Conservation (phyloP, 2,888 invertebrate species). For the Acutogordius australiensis region DNA sequence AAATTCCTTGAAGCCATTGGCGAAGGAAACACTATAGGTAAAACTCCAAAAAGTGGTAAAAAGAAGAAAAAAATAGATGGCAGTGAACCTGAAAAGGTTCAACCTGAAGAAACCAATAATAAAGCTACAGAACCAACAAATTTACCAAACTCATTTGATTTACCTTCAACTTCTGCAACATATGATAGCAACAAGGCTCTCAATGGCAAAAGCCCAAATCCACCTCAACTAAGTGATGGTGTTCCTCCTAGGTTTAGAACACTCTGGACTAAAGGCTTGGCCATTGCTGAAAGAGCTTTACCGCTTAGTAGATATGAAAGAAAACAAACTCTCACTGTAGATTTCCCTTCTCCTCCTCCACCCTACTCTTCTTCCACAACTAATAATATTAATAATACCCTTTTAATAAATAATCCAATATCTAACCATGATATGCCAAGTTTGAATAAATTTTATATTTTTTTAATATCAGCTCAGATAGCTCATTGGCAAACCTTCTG, state of each 20-base stretch:
- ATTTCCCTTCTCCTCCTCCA: background rate
- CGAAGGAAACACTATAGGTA: background rate
- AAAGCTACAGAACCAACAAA: background rate
- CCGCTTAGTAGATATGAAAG: background rate
- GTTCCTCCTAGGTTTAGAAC: constrained; percentile 3
- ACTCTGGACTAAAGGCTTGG: background rate
- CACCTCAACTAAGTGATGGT: background rate
- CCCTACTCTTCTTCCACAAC: no score
- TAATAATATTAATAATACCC: no score
- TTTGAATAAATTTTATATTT: no score
- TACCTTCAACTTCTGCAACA: background rate
- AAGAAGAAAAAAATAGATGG: background rate
- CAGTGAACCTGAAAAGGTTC: background rate
- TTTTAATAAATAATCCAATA: no score
- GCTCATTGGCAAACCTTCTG: no score
- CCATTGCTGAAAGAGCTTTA: background rate
- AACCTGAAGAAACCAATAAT: background rate
- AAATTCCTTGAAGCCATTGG: background rate
- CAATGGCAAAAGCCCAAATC: background rate
- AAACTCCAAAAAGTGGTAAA: background rate
- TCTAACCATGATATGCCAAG: no score
- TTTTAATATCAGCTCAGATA: no score
- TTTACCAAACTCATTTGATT: background rate
- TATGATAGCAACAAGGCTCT: background rate
- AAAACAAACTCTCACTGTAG: constrained; percentile 5